These are phyloP conservation scores for Hyles lineata DNA, from an alignment of 2,888 invertebrate genomes.

Conservation along the genomic window DNA sequence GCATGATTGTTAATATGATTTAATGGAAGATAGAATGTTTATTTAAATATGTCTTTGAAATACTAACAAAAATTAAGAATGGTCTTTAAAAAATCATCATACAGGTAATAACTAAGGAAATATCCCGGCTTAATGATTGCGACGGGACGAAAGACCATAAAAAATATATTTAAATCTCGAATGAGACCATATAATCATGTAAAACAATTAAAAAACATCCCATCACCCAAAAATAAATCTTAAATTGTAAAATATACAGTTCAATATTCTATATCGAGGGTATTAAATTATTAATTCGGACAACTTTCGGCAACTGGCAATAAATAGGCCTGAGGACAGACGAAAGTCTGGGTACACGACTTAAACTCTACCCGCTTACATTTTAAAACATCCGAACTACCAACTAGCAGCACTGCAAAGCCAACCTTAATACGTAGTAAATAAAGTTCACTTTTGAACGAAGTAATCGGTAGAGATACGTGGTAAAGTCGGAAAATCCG, in stretches of 20 bases:
- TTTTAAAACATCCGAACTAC: constrained; percentile 41
- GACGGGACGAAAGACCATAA: constrained; percentile 17
- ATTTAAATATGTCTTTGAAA: too few species aligned
- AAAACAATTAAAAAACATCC: constrained; percentile 25
- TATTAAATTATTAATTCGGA: constrained; percentile 65
- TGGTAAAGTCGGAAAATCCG: constrained; percentile 30
- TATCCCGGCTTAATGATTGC: constrained; percentile 7
- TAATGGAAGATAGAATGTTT: too few species aligned
- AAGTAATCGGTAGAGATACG: constrained; percentile 7
- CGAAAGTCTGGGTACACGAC: constrained; percentile 67
- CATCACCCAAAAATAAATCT: constrained; percentile 24
- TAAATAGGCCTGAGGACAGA: constrained; percentile 74
- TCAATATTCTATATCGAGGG: constrained; percentile 38
- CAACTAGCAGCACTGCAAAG: constrained; percentile 27
- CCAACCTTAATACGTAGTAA: constrained; percentile 26
- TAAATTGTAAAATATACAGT: constrained; percentile 30
- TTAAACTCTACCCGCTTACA: constrained; percentile 62
- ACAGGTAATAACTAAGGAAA: background rate
- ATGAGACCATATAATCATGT: constrained; percentile 23
- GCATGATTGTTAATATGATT: too few species aligned
- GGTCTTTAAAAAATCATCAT: background rate
- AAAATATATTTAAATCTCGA: constrained; percentile 15
- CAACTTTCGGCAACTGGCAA: constrained; percentile 68
- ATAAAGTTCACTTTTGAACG: constrained; percentile 43
- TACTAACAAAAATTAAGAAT: background rate